Evolutionary conservation across 1,140 invertebrate genomes (phyloP).

Genomic region (Vanessa tameamea): DNA sequence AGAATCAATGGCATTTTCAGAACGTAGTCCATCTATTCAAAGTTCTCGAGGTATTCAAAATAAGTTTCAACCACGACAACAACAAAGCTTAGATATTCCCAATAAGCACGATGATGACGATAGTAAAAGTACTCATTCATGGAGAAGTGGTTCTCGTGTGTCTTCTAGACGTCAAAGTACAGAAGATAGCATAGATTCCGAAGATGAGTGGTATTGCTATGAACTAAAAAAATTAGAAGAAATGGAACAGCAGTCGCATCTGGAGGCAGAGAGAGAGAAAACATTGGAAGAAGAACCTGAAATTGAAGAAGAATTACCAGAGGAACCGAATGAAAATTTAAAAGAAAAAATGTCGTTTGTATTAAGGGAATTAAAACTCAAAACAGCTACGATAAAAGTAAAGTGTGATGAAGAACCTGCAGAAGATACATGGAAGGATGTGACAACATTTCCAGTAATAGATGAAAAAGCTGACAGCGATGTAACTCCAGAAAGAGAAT

Average conservation of each 20-base stretch:
- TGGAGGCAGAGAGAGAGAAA: slow-evolving; percentile 84
- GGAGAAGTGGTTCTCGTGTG: slow-evolving; percentile 91
- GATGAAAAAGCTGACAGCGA: slow-evolving; percentile 60
- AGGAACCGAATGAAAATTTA: slow-evolving; percentile 85
- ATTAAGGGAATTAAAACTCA: slow-evolving; percentile 86
- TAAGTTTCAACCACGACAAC: slow-evolving; percentile 85
- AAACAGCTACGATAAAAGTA: slow-evolving; percentile 80
- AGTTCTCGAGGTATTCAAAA: slow-evolving; percentile 81
- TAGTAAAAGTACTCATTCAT: slow-evolving; percentile 91
- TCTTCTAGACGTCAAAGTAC: slow-evolving; percentile 94
- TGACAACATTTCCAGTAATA: slow-evolving; percentile 72
- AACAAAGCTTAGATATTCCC: slow-evolving; percentile 91
- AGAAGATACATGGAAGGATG: slow-evolving; percentile 74
- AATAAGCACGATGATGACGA: slow-evolving; percentile 90
- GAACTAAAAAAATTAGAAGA: slow-evolving; percentile 92
- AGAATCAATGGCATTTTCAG: slow-evolving; percentile 77
- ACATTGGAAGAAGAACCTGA: slow-evolving; percentile 83
- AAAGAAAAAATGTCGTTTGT: slow-evolving; percentile 90
- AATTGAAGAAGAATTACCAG: slow-evolving; percentile 64
- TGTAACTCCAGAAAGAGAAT: slow-evolving; percentile 55
- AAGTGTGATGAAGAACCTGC: slow-evolving; percentile 73
- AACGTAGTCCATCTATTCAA: slow-evolving; percentile 84
- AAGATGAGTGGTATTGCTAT: slow-evolving; percentile 96
- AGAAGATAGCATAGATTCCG: slow-evolving; percentile 95
- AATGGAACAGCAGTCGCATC: slow-evolving; percentile 87